These are phyloP conservation scores for Holacanthus passer DNA, from an alignment of 2,113 vertebrate genomes.

Conservation along the genomic window DNA sequence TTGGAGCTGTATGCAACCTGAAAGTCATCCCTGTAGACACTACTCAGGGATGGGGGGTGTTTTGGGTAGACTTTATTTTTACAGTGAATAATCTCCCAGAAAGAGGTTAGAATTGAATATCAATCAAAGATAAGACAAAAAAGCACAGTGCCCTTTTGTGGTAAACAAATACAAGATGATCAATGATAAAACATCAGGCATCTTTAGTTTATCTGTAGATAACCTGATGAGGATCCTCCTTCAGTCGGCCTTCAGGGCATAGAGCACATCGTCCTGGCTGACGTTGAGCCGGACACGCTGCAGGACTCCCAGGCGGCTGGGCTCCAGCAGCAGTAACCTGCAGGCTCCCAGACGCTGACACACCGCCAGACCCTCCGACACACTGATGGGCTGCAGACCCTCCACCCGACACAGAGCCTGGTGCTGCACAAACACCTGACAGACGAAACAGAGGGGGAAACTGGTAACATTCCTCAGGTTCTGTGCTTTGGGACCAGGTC, in stretches of 20 bases:
- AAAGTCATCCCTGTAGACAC: neutral
- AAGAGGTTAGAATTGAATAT: neutral
- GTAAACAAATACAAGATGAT: neutral
- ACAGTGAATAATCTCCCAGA: neutral
- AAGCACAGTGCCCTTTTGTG: neutral
- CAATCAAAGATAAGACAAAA: neutral
- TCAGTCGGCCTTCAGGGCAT: slow-evolving; percentile 89
- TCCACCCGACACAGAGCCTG: slow-evolving; percentile 91
- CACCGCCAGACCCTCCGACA: slow-evolving; percentile 89
- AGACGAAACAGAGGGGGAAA: neutral
- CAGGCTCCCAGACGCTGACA: slow-evolving; percentile 90
- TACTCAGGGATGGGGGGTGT: neutral
- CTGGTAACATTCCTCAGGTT: neutral
- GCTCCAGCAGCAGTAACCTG: slow-evolving; percentile 89
- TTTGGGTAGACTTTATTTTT: neutral
- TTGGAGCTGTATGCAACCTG: too few relatives aligned
- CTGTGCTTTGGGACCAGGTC: neutral
- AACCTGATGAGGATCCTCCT: neutral
- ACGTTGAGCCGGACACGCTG: slow-evolving; percentile 91
- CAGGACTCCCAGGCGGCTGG: slow-evolving; percentile 88
- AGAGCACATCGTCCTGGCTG: slow-evolving; percentile 92
- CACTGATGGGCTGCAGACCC: slow-evolving; percentile 86
- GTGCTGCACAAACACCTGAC: slow-evolving; percentile 92
- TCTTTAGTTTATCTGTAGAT: neutral
- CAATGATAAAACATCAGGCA: neutral